These are phyloP conservation scores for Philhelius pedissequus DNA, from an alignment of 2,888 invertebrate genomes.

Conservation along the genomic window DNA sequence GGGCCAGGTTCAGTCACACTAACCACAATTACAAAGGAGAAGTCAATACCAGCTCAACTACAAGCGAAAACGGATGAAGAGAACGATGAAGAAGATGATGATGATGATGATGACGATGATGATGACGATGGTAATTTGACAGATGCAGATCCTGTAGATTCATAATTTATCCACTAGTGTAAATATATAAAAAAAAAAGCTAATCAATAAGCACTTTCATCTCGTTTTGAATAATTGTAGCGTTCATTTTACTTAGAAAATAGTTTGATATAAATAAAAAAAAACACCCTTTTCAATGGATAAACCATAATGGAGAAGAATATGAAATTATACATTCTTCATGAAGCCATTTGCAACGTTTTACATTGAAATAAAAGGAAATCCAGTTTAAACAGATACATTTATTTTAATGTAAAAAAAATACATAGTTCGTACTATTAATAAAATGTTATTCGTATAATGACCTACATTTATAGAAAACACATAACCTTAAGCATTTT, in stretches of 20 bases:
- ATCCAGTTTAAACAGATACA: background rate
- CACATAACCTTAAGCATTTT: conserved; percentile 57
- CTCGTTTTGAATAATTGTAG: conserved; percentile 58
- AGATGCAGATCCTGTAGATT: conserved; percentile 39
- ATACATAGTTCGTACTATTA: conserved; percentile 16
- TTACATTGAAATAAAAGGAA: conserved; percentile 18
- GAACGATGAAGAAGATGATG: conserved; percentile 19
- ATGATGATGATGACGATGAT: conserved; percentile 33
- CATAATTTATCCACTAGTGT: conserved; percentile 45
- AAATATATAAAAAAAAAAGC: conserved; percentile 36
- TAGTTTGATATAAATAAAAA: conserved; percentile 12
- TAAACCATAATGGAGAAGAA: background rate
- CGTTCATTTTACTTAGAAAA: conserved; percentile 46
- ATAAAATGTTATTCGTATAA: conserved; percentile 39
- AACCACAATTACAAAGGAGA: conserved; percentile 71
- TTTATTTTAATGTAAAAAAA: conserved; percentile 36
- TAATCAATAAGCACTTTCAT: conserved; percentile 44
- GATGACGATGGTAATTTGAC: conserved; percentile 47
- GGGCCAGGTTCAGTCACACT: conserved; percentile 75
- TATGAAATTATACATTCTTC: background rate
- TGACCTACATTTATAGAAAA: conserved; percentile 53
- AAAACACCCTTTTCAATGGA: background rate
- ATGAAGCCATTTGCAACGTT: conserved; percentile 22
- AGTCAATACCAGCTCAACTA: conserved; percentile 63
- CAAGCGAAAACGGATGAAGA: background rate